These are phyloP conservation scores for Drosophila erecta DNA, from an alignment of 1,140 invertebrate species.

Conservation along the genomic window DNA sequence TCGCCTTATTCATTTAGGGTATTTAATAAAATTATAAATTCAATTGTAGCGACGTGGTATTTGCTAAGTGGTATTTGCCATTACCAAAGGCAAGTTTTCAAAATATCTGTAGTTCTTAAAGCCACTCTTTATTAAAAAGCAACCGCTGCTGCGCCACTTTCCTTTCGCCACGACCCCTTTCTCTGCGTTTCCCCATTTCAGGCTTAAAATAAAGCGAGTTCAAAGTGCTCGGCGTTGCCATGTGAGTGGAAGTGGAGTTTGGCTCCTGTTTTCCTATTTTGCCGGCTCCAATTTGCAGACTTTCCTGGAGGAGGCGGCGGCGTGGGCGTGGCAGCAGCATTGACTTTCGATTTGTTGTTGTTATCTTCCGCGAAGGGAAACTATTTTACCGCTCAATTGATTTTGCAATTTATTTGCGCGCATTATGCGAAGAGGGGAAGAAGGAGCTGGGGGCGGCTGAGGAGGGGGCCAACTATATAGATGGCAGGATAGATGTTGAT, in stretches of 20 bases:
- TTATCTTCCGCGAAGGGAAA: conserved; percentile 49
- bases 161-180: conserved; percentile 5
- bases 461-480: background rate
- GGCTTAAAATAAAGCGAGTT: conserved; percentile 2
- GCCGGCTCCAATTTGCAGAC: conserved; percentile 24
- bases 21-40: background rate
- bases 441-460: background rate
- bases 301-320: background rate
- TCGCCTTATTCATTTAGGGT: background rate
- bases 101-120: background rate
- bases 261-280: conserved; percentile 14
- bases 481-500: conserved; percentile 22
- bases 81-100: no score
- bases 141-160: background rate
- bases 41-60: no score
- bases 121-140: background rate
- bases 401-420: conserved; percentile 83
- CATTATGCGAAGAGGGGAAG: conserved; percentile 59
- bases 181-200: background rate
- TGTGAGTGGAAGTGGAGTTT: conserved; percentile 25
- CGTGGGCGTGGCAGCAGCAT: conserved; percentile 29
- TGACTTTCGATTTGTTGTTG: conserved; percentile 58
- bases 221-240: background rate
- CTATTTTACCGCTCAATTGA: conserved; percentile 84
- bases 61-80: no score